Evolutionary conservation across 2,888 invertebrate genomes (phyloP).

Genomic region (Caenorhabditis imperialis): DNA sequence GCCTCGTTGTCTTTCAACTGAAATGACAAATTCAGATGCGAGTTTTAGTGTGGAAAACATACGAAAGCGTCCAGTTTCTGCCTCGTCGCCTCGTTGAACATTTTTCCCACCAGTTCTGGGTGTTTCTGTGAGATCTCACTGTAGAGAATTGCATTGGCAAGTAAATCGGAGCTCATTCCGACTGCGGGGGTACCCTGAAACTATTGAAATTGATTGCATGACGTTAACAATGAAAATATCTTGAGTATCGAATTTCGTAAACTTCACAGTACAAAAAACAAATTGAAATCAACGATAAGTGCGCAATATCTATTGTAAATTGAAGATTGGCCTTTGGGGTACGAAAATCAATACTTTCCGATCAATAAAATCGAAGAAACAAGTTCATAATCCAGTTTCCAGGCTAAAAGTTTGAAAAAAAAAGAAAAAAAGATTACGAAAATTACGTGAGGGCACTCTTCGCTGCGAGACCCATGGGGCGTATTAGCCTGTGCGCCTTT

Average conservation of each 20-base stretch:
- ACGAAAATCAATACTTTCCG: slow-evolving; percentile 6
- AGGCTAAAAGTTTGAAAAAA: background rate
- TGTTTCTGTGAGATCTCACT: slow-evolving; percentile 51
- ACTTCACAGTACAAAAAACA: background rate
- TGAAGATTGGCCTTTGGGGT: too few relatives aligned
- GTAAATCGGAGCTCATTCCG: slow-evolving; percentile 52
- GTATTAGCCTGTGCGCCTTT: slow-evolving; percentile 17
- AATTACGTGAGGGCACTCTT: background rate
- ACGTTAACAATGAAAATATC: too few relatives aligned
- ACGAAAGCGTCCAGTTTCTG: slow-evolving; percentile 56
- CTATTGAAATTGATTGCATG: background rate
- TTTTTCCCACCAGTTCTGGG: slow-evolving; percentile 43
- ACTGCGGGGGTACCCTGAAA: slow-evolving; percentile 40
- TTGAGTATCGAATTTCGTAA: background rate
- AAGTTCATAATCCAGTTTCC: background rate
- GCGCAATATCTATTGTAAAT: too few relatives aligned
- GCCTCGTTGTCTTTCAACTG: slow-evolving; percentile 53
- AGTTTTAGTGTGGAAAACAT: slow-evolving; percentile 44
- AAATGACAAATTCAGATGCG: background rate
- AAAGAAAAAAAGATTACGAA: slow-evolving; percentile 7
- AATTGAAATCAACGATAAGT: too few relatives aligned
- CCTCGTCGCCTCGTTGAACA: slow-evolving; percentile 54
- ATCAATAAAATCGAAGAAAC: background rate
- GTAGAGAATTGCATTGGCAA: slow-evolving; percentile 55
- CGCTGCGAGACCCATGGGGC: slow-evolving; percentile 24